A percentile compares a stretch with the other conserved stretches of the same genome.
Conservation (phyloP, 2,113 vertebrate genomes). For the Elgaria multicarinata region DNA sequence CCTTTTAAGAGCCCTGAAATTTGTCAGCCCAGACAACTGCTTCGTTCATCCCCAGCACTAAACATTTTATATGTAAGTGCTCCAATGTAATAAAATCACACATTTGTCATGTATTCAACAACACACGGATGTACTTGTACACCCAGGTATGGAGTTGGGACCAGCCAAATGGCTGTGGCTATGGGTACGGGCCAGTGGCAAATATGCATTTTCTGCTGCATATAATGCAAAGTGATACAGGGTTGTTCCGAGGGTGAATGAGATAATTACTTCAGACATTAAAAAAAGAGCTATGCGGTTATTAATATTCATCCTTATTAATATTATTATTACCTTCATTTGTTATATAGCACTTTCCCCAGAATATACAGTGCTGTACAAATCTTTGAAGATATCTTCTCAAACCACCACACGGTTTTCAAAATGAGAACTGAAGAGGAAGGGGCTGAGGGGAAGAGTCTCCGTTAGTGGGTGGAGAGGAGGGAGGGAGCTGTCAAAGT, state of each 20-base stretch:
- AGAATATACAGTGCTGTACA: background rate
- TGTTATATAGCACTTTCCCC: background rate
- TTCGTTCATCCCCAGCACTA: background rate
- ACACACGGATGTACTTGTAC: background rate
- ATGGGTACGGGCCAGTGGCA: background rate
- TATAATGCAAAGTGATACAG: background rate
- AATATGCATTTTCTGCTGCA: background rate
- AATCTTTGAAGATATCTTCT: constrained; percentile 11
- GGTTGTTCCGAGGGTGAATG: background rate
- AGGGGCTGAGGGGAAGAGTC: constrained; percentile 37
- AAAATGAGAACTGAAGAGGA: constrained; percentile 54
- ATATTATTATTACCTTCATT: background rate
- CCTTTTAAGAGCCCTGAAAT: background rate
- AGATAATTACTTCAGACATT: background rate
- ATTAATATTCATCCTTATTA: background rate
- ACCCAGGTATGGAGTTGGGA: background rate
- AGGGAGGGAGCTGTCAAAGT: constrained; percentile 69
- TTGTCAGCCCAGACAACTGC: background rate
- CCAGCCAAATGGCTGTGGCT: too few species aligned
- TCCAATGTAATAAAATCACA: background rate
- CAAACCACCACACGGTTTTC: constrained; percentile 13
- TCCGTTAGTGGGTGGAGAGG: constrained; percentile 28
- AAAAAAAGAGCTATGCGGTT: constrained; percentile 12
- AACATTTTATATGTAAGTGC: background rate
- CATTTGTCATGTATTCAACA: background rate